phyloP scores from a whole-genome alignment of 2,113 vertebrate species.

The Otolemur garnettii region DNA sequence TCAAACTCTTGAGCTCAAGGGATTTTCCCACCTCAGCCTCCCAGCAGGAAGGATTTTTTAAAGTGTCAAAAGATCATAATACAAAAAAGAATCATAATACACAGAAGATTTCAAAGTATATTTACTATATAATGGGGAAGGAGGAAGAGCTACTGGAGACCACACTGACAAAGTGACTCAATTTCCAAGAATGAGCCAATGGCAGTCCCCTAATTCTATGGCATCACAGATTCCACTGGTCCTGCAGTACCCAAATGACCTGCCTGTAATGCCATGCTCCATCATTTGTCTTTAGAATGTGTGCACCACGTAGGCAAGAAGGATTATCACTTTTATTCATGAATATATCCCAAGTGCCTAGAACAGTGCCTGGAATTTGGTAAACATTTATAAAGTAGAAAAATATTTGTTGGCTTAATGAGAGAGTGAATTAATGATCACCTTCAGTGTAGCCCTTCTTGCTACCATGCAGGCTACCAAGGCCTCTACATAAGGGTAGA shows the following conservation, averaged over 20 bases:
- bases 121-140: not conserved
- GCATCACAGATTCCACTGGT: not conserved
- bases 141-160: not conserved
- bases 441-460: not conserved
- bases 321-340: not conserved
- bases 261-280: not conserved
- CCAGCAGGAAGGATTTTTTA: not conserved
- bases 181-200: not conserved
- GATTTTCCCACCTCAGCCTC: too few species aligned
- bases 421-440: not conserved
- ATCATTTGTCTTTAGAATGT: not conserved
- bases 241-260: not conserved
- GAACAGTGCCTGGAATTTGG: not conserved
- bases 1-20: too few species aligned
- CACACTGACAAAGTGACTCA: not conserved
- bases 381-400: not conserved
- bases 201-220: not conserved
- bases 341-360: not conserved
- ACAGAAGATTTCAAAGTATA: not conserved
- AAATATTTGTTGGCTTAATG: not conserved
- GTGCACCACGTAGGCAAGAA: not conserved
- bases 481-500: not conserved
- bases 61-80: not conserved
- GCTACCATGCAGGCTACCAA: not conserved
- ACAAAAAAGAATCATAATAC: not conserved